These are phyloP conservation scores for Pararge aegeria DNA, from an alignment of 1,140 invertebrate genomes.

Conservation along the genomic window DNA sequence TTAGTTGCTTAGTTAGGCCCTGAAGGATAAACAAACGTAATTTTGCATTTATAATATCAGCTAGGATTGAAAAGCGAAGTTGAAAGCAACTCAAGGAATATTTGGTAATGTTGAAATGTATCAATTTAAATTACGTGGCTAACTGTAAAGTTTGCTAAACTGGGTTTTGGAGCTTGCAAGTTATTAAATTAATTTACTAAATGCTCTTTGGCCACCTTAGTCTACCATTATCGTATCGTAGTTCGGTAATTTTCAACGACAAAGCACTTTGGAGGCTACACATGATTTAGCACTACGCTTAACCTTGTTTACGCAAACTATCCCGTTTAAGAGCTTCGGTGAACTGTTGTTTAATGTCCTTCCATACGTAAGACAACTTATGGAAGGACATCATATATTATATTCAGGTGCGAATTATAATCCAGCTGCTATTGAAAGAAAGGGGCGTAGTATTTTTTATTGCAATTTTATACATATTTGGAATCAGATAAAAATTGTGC, in stretches of 20 bases:
- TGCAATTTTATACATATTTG: no score
- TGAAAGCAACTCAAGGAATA: no score
- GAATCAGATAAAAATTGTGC: no score
- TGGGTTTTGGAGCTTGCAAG: background rate
- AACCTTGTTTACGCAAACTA: conserved; percentile 7
- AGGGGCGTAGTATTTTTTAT: no score
- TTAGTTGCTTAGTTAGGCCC: no score
- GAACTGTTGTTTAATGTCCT: background rate
- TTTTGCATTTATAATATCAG: no score
- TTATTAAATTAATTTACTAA: conserved; percentile 13
- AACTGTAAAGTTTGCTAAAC: background rate
- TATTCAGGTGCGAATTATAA: no score
- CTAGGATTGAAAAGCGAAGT: no score
- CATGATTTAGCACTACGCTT: conserved; percentile 1
- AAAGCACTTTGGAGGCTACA: conserved; percentile 5
- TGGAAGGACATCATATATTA: background rate
- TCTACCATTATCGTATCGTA: conserved; percentile 5
- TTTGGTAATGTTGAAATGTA: no score
- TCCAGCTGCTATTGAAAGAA: no score
- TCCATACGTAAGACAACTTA: background rate
- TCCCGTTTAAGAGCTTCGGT: conserved; percentile 1
- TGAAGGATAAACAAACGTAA: no score
- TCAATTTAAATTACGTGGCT: background rate
- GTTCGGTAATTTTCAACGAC: conserved; percentile 4
- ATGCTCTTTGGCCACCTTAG: conserved; percentile 4